Conservation (phyloP, 2,888 invertebrate species). For the Dascillus cervinus region DNA sequence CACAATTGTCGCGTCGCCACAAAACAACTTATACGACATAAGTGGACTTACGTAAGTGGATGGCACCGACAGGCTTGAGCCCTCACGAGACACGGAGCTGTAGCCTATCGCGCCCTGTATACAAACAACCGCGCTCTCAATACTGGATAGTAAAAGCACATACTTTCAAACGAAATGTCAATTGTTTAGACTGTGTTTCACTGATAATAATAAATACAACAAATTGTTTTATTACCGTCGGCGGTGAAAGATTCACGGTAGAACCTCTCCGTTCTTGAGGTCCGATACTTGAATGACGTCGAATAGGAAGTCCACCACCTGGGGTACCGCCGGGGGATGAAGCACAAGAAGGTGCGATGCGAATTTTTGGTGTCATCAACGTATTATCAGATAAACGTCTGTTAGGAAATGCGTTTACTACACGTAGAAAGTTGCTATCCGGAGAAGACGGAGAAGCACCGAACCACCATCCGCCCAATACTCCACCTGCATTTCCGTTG, state of each 20-base stretch:
- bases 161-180: neutral
- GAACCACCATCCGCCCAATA: constrained; percentile 76
- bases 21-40: constrained; percentile 20
- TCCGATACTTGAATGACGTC: constrained; percentile 86
- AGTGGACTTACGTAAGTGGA: constrained; percentile 55
- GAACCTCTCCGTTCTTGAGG: constrained; percentile 82
- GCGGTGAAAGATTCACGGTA: constrained; percentile 78
- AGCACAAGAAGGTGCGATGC: constrained; percentile 81
- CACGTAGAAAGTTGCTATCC: constrained; percentile 79
- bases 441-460: constrained; percentile 78
- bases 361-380: constrained; percentile 82
- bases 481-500: constrained; percentile 41
- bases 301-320: constrained; percentile 70
- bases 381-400: constrained; percentile 88
- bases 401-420: constrained; percentile 72
- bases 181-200: neutral
- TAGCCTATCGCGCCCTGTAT: constrained; percentile 44
- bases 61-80: constrained; percentile 80
- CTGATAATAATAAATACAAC: neutral
- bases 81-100: constrained; percentile 48
- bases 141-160: constrained; percentile 23
- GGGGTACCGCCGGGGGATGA: constrained; percentile 70
- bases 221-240: constrained; percentile 56
- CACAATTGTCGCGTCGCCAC: constrained; percentile 25
- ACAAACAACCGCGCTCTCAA: constrained; percentile 53